Percentiles rank a stretch among this genome's conserved stretches.
phyloP scores from a whole-genome alignment of 2,888 invertebrate species.

The Tenthredo mesomela region DNA sequence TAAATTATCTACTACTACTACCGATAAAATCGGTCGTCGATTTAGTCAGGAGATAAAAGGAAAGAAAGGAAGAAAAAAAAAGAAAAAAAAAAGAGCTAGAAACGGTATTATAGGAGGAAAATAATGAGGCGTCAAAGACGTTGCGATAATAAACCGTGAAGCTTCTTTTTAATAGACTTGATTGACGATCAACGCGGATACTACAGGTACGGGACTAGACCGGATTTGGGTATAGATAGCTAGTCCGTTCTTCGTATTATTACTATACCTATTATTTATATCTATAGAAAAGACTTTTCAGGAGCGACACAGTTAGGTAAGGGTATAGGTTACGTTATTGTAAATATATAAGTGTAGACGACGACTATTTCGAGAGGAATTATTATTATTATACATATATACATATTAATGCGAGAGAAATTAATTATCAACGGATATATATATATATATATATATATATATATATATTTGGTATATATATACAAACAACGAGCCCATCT shows the following conservation, averaged over 20 bases:
- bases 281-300: conserved; percentile 11
- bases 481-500: neutral
- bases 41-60: neutral
- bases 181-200: conserved; percentile 35
- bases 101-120: neutral
- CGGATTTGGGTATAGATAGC: conserved; percentile 25
- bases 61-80: no score
- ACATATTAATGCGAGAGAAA: neutral
- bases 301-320: neutral
- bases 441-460: neutral
- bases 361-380: neutral
- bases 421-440: neutral
- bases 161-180: neutral
- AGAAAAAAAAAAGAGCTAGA: neutral
- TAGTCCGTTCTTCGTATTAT: conserved; percentile 48
- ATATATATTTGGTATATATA: neutral
- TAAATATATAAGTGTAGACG: neutral
- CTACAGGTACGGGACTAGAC: conserved; percentile 39
- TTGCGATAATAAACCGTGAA: neutral
- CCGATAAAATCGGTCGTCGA: conserved; percentile 37
- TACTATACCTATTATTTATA: conserved; percentile 10
- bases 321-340: conserved; percentile 3
- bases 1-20: conserved; percentile 59
- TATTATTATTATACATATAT: neutral
- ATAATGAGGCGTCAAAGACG: conserved; percentile 35